phyloP scores from a whole-genome alignment of 2,113 vertebrate genomes.

The Lontra canadensis region DNA sequence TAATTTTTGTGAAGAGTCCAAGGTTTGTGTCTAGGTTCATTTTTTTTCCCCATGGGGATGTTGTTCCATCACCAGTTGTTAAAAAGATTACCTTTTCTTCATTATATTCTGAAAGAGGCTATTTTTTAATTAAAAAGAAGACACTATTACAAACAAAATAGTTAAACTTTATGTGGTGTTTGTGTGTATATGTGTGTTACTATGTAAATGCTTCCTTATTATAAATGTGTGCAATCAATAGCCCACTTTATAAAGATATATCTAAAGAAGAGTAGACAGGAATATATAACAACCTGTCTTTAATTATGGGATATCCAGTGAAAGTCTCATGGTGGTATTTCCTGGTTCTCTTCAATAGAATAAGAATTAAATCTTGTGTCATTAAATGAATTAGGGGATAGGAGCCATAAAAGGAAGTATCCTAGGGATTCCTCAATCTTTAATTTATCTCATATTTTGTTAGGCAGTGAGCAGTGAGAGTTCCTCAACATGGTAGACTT shows the following conservation, averaged over 20 bases:
- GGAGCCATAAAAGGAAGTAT: background rate
- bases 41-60: background rate
- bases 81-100: background rate
- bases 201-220: background rate
- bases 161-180: background rate
- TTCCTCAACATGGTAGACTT: constrained; percentile 34
- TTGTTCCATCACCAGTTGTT: background rate
- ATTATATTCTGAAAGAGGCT: constrained; percentile 11
- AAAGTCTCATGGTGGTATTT: background rate
- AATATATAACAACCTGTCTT: background rate
- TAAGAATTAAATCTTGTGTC: background rate
- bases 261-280: background rate
- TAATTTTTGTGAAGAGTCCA: background rate
- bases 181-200: background rate
- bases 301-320: background rate
- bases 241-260: background rate
- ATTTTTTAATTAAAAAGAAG: background rate
- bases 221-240: background rate
- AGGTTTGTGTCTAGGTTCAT: background rate
- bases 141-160: background rate
- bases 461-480: constrained; percentile 30
- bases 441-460: background rate
- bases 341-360: background rate
- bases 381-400: background rate
- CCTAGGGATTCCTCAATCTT: background rate